Base-by-base conservation (phyloP, 2,888 invertebrate genomes). In the Volucella inflata region DNA sequence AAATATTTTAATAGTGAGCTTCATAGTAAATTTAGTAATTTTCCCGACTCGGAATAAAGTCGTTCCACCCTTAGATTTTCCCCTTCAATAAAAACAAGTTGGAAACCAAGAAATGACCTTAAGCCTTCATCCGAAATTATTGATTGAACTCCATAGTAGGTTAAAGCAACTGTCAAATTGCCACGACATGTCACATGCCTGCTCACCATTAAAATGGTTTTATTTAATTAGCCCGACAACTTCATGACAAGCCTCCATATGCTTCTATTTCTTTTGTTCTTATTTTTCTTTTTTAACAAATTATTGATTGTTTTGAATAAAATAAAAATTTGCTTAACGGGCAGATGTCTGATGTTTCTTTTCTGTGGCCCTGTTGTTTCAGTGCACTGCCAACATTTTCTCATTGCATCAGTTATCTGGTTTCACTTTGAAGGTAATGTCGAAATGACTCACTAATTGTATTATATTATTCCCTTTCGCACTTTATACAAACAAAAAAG, bases 321-420 rank as follows among this genome's bases (percentile, higher is more conserved):
- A 65, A 50, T 50, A 65, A 40, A 50, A 51, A 16, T 21, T 51
- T 51, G 30, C 6, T 30, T 3, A 30, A 30, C 4, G 36, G 36
- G 51, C 65, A 65, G 65, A 50, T 51, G 65, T 51, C 40, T 17
- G 9, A 9, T 65, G 38, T 51, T 12, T 50, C 12, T 65, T 30
- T 6, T 30, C 30, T 30, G 6, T 30, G 6, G 30, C 30, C 30
- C 30, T 30, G 30, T 30, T 30, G 55, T 30, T 55, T 21, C 36
- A 3, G 8, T 12, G 48, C 36, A 21, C 55, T 55, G 17, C 30
- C 36, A 21, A 59, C 57, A 70, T 51, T 12, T 51, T 50, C 46
- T n/a, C 21, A 11, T 42, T 40, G 21, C 50, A 59, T 71, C 71
- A 71, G 59, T 71, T 60, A 60, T 60, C 50, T 40, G 40, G 71